Evolutionary conservation across 2,888 invertebrate species (phyloP).

Genomic region (Noctua janthe): DNA sequence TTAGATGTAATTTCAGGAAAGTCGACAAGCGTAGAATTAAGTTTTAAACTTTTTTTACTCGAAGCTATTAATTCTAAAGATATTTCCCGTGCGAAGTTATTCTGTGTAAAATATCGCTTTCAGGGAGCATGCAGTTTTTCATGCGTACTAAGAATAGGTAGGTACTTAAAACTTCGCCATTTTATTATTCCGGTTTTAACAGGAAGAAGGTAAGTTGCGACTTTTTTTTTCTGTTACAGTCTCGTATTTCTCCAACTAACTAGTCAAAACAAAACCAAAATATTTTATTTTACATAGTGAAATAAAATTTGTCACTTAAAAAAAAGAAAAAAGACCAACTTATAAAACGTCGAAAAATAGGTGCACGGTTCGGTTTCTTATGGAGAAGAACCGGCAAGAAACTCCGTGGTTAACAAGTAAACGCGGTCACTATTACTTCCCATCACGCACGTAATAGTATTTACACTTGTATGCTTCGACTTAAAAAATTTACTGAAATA

Average conservation of each 20-base stretch:
- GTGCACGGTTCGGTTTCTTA: background rate
- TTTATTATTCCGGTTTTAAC: background rate
- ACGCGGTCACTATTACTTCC: background rate
- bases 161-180: background rate
- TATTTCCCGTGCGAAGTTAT: background rate
- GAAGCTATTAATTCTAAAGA: slow-evolving; percentile 21
- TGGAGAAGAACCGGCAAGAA: background rate
- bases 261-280: no score
- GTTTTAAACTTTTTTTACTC: slow-evolving; percentile 20
- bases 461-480: background rate
- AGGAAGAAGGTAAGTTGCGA: background rate
- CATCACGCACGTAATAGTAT: background rate
- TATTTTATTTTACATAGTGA: no score
- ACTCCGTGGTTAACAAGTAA: background rate
- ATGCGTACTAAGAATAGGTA: slow-evolving; percentile 4
- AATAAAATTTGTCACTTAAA: no score
- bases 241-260: background rate
- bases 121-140: slow-evolving; percentile 9
- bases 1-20: slow-evolving; percentile 29
- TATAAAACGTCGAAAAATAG: background rate
- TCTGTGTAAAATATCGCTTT: slow-evolving; percentile 6
- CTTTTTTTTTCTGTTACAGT: background rate
- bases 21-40: slow-evolving; percentile 23
- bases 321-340: no score
- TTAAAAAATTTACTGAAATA: background rate